Evolutionary conservation across 2,888 invertebrate genomes (phyloP).

Genomic region (Spialia ferax): DNA sequence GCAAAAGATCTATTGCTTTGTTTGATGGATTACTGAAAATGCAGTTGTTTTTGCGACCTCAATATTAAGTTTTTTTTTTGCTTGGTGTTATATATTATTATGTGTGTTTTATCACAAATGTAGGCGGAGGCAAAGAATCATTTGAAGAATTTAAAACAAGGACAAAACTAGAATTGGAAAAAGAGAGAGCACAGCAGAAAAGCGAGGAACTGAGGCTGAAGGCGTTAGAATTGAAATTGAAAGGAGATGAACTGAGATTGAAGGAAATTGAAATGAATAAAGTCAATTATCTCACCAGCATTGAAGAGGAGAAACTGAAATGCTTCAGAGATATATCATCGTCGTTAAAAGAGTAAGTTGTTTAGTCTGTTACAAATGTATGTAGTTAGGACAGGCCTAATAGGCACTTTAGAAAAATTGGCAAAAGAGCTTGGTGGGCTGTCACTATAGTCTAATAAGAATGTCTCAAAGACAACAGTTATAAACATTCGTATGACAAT

Average conservation of each 20-base stretch:
- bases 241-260: slow-evolving; percentile 59
- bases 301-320: slow-evolving; percentile 62
- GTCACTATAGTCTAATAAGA: too few relatives aligned
- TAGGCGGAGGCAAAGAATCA: slow-evolving; percentile 48
- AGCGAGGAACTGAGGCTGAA: slow-evolving; percentile 58
- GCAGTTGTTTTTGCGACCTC: too few relatives aligned
- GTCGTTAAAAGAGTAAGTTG: slow-evolving; percentile 58
- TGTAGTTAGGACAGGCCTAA: too few relatives aligned
- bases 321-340: slow-evolving; percentile 60
- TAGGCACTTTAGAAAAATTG: too few relatives aligned
- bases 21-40: too few relatives aligned
- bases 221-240: slow-evolving; percentile 59
- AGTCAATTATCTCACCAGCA: slow-evolving; percentile 58
- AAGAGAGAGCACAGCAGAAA: slow-evolving; percentile 56
- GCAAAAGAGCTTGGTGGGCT: too few relatives aligned
- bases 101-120: slow-evolving; percentile 24
- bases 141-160: slow-evolving; percentile 56
- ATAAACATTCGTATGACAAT: too few relatives aligned
- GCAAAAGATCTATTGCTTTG: too few relatives aligned
- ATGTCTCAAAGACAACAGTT: too few relatives aligned
- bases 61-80: too few relatives aligned
- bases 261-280: slow-evolving; percentile 63
- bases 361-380: too few relatives aligned
- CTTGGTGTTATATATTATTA: too few relatives aligned
- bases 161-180: slow-evolving; percentile 54